Evolutionary conservation across 37 sponge, comb jelly and placozoan genomes (phyloP), one percentile per base, ranked within the genome.

Genomic region (Hormiphora californensis): DNA sequence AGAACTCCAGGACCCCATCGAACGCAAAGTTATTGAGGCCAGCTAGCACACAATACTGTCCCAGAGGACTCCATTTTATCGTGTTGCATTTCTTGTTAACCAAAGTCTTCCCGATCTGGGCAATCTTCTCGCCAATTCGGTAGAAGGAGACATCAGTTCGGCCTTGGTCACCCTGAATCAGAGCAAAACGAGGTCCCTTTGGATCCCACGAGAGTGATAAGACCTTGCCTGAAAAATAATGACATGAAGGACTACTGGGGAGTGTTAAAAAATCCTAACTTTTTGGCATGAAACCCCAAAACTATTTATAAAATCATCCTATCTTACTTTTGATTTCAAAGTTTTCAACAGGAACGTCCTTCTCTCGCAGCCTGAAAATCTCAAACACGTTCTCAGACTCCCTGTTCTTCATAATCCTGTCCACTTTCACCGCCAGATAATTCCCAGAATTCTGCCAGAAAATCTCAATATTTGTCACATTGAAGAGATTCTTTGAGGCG

Each of bases 301-400:
- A n/a, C n/a, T n/a, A n/a, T n/a, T n/a, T n/a, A n/a, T n/a, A n/a
- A n/a, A n/a, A n/a, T n/a, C n/a, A n/a, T n/a, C n/a, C n/a, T n/a
- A n/a, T n/a, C 88, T 36, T 34, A 96, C 97, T 95, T 92, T 94
- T 94, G 32, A 95, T 90, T 54, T 98, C 99, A 46, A 98, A 89
- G 85, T 93, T 92, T 54, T 95, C 94, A 23, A 98, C 99, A 19
- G 99, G 99, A 55, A 98, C 94, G 17, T 90, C 89, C 46, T 89
- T 65, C 65, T 94, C 93, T 37, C 93, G 59, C 67, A 94, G 85
- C 32, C 92, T 90, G 78, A 98, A 98, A 12, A 98, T 90, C 69
- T 98, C 99, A 86, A 98, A 90, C 28, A 89, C 92, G 88, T 85
- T 88, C 41, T 67, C 85, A 15, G 91, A 55, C 81, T 91, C 89